Percentiles rank a stretch among this genome's conserved stretches.
phyloP scores from a whole-genome alignment of 2,113 vertebrate genomes.

The Chionomys nivalis region DNA sequence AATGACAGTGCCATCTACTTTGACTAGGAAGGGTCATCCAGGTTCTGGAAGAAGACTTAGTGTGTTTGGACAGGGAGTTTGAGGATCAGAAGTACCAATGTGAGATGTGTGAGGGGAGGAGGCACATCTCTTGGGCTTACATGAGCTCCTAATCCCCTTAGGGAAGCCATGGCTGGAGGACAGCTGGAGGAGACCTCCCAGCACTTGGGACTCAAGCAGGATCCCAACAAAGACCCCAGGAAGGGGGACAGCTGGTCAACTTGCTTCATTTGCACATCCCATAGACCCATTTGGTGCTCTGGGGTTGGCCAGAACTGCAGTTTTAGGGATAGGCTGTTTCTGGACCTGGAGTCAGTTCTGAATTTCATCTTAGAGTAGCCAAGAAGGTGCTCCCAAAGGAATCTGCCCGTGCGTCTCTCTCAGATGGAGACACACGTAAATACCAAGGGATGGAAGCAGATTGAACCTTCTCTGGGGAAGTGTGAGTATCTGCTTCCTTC shows the following conservation, averaged over 20 bases:
- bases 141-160: neutral
- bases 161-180: neutral
- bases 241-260: neutral
- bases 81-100: neutral
- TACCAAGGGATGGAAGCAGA: neutral
- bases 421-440: neutral
- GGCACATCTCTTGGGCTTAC: neutral
- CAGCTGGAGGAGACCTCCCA: neutral
- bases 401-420: neutral
- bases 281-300: neutral
- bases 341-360: neutral
- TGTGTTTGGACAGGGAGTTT: neutral
- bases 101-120: neutral
- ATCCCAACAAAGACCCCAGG: neutral
- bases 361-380: neutral
- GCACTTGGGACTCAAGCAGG: neutral
- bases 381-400: neutral
- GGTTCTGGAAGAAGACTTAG: neutral
- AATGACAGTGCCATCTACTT: neutral
- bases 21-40: neutral
- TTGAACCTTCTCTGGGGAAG: constrained; percentile 18
- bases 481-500: neutral
- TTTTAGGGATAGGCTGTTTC: neutral
- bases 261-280: neutral
- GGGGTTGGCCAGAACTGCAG: neutral